A percentile compares a stretch with the other conserved stretches of the same genome.
Conservation (phyloP, 2,888 invertebrate species). For the Sarcophaga subvicina region DNA sequence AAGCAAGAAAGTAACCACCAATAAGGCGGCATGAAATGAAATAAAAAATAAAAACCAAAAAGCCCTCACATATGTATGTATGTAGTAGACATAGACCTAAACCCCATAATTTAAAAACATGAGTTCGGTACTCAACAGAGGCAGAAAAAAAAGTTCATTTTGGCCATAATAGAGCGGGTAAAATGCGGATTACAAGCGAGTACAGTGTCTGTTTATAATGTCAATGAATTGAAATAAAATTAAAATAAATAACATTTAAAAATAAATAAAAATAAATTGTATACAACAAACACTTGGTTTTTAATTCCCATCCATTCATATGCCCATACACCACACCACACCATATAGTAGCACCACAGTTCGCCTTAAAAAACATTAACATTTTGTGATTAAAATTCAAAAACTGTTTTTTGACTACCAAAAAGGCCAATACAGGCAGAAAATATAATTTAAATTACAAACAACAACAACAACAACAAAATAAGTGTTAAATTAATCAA, state of each 20-base stretch:
- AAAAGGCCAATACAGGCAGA: conserved; percentile 32
- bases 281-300: conserved; percentile 18
- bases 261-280: conserved; percentile 63
- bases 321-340: not conserved
- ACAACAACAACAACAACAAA: conserved; percentile 7
- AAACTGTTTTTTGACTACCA: conserved; percentile 59
- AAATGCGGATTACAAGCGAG: not conserved
- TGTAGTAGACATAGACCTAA: conserved; percentile 23
- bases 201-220: not conserved
- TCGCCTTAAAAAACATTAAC: not conserved
- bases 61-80: too few relatives aligned
- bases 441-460: conserved; percentile 31
- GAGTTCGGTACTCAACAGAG: not conserved
- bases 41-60: not conserved
- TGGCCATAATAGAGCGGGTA: conserved; percentile 8
- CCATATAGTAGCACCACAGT: too few relatives aligned
- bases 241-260: conserved; percentile 65
- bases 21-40: conserved; percentile 33
- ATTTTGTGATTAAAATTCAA: conserved; percentile 65
- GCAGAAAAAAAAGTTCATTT: conserved; percentile 42
- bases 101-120: conserved; percentile 61
- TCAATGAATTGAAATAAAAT: conserved; percentile 28
- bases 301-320: conserved; percentile 17
- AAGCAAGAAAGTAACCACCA: conserved; percentile 37
- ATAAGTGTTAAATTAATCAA: conserved; percentile 52